phyloP scores from a whole-genome alignment of 1,140 invertebrate species.

The Notospermus geniculatus region DNA sequence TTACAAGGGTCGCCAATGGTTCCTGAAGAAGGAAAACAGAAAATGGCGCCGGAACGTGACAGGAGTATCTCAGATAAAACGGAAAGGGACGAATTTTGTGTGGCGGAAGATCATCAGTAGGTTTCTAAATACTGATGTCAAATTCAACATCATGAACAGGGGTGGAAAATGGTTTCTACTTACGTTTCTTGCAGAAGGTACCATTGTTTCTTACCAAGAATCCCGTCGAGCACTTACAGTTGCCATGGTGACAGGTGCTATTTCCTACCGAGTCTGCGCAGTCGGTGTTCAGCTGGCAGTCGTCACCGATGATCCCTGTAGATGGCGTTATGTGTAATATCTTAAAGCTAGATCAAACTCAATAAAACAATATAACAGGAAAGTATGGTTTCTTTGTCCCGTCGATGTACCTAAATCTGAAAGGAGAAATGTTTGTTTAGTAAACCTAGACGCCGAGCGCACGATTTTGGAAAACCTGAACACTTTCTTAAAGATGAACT shows the following conservation, averaged over 20 bases:
- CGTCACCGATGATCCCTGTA: not conserved
- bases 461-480: too few species aligned
- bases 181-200: conserved; percentile 21
- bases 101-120: too few species aligned
- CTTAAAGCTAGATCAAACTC: conserved; percentile 20
- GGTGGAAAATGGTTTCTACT: not conserved
- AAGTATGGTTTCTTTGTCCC: conserved; percentile 25
- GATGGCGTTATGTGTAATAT: not conserved
- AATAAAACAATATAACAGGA: conserved; percentile 16
- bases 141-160: too few species aligned
- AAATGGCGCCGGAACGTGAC: too few species aligned
- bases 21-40: too few species aligned
- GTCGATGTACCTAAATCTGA: too few species aligned
- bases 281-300: conserved; percentile 4
- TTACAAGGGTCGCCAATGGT: not conserved
- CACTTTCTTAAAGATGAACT: too few species aligned
- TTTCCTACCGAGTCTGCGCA: conserved; percentile 17
- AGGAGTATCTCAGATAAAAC: too few species aligned
- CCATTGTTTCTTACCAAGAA: conserved; percentile 17
- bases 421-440: conserved; percentile 16
- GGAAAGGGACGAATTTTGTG: too few species aligned
- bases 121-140: too few species aligned
- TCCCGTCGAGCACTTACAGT: conserved; percentile 27
- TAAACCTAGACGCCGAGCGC: not conserved
- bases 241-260: conserved; percentile 20